Evolutionary conservation across 2,888 invertebrate species (phyloP).

Genomic region (Andrena trimmerana): DNA sequence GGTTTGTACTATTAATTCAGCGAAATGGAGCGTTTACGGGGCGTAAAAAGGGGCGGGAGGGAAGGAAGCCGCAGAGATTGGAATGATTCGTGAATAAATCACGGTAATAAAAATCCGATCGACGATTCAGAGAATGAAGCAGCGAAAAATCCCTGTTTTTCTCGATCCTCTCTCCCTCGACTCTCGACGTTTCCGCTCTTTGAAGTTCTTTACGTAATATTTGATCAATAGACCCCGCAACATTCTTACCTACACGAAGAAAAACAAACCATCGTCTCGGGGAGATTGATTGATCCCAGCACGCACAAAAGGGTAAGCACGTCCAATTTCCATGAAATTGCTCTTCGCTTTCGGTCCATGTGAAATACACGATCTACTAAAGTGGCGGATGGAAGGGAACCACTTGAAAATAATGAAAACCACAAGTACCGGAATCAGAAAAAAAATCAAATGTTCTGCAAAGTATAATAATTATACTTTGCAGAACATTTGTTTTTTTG

Average conservation of each 20-base stretch:
- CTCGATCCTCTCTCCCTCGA: neutral
- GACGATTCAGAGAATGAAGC: slow-evolving; percentile 20
- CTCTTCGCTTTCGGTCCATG: slow-evolving; percentile 21
- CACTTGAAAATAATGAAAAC: slow-evolving; percentile 1
- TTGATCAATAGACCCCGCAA: slow-evolving; percentile 48
- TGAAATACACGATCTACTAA: slow-evolving; percentile 26
- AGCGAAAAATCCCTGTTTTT: slow-evolving; percentile 27
- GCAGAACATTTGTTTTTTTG: too few species aligned
- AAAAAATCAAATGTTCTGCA: slow-evolving; percentile 28
- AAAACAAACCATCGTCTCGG: slow-evolving; percentile 36
- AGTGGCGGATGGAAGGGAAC: neutral
- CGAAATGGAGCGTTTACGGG: slow-evolving; percentile 7
- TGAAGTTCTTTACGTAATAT: slow-evolving; percentile 32
- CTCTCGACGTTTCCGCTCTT: slow-evolving; percentile 13
- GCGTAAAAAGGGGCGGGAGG: neutral
- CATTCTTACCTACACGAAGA: slow-evolving; percentile 17
- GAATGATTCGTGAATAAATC: slow-evolving; percentile 28
- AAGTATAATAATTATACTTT: too few species aligned
- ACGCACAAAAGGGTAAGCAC: slow-evolving; percentile 50
- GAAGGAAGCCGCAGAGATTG: neutral
- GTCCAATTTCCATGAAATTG: slow-evolving; percentile 50
- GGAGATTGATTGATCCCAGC: slow-evolving; percentile 50
- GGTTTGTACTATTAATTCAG: neutral
- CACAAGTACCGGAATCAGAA: neutral
- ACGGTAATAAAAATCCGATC: slow-evolving; percentile 16